Conservation (phyloP, 1,140 invertebrate genomes). For the Drosophila nikananu region DNA sequence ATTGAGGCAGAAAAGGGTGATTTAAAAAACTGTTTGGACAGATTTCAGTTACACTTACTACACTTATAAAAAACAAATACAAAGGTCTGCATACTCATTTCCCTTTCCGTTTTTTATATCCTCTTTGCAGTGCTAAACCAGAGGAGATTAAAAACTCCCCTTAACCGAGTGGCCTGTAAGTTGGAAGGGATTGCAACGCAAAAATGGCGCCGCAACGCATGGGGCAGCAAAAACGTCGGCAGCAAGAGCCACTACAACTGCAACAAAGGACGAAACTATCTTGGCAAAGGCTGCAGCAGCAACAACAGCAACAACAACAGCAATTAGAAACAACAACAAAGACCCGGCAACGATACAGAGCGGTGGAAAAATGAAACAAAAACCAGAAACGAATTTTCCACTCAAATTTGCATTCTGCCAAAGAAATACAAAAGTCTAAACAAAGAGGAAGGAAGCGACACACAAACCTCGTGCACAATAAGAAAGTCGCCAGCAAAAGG, state of each 20-base stretch:
- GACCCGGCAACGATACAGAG: constrained; percentile 51
- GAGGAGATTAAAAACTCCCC: constrained; percentile 14
- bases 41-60: background rate
- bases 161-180: constrained; percentile 32
- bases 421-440: constrained; percentile 57
- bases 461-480: constrained; percentile 17
- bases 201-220: constrained; percentile 58
- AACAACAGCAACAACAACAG: constrained; percentile 32
- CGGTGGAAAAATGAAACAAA: constrained; percentile 65
- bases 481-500: constrained; percentile 36
- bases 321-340: constrained; percentile 44
- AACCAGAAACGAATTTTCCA: constrained; percentile 61
- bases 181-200: constrained; percentile 29
- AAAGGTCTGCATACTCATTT: background rate
- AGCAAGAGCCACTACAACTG: constrained; percentile 18
- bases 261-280: constrained; percentile 27
- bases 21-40: background rate
- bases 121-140: constrained; percentile 45
- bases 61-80: background rate
- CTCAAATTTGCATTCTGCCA: constrained; percentile 54
- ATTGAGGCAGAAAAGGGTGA: background rate
- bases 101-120: background rate
- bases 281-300: constrained; percentile 26
- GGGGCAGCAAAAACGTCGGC: constrained; percentile 18
- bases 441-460: constrained; percentile 42